Evolutionary conservation across 2,888 invertebrate species (phyloP).

Genomic region (Pachymerium ferrugineum): DNA sequence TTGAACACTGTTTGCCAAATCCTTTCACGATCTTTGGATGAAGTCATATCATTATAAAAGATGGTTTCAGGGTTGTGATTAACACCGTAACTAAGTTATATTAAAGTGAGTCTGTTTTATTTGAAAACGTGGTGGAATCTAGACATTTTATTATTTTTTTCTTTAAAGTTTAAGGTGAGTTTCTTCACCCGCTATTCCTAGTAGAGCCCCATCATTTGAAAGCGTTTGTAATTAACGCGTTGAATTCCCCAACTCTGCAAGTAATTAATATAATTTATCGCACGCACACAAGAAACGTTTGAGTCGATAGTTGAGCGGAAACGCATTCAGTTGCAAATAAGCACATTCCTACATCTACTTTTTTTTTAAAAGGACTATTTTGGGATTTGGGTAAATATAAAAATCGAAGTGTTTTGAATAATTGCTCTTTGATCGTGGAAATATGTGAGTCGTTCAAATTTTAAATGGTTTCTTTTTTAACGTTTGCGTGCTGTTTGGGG

Average conservation of each 20-base stretch:
- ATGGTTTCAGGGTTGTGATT: not conserved
- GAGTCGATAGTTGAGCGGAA: not conserved
- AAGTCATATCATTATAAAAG: not conserved
- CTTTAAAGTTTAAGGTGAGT: no score
- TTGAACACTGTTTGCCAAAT: not conserved
- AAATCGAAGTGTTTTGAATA: not conserved
- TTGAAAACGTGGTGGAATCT: not conserved
- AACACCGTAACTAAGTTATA: not conserved
- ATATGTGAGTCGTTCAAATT: not conserved
- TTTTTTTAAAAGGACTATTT: not conserved
- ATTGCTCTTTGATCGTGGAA: not conserved
- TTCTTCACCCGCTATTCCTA: not conserved
- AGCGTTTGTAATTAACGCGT: not conserved
- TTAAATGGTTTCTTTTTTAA: not conserved
- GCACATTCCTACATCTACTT: not conserved
- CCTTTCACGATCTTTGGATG: not conserved
- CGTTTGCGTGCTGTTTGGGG: not conserved
- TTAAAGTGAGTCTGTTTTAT: not conserved
- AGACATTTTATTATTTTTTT: no score
- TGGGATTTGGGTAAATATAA: not conserved
- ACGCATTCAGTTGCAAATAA: not conserved
- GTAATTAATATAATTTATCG: not conserved
- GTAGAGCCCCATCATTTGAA: not conserved
- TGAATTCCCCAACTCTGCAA: not conserved
- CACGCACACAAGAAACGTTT: not conserved